phyloP scores from a whole-genome alignment of 2,797 vertebrate species.

The Cuculus canorus region DNA sequence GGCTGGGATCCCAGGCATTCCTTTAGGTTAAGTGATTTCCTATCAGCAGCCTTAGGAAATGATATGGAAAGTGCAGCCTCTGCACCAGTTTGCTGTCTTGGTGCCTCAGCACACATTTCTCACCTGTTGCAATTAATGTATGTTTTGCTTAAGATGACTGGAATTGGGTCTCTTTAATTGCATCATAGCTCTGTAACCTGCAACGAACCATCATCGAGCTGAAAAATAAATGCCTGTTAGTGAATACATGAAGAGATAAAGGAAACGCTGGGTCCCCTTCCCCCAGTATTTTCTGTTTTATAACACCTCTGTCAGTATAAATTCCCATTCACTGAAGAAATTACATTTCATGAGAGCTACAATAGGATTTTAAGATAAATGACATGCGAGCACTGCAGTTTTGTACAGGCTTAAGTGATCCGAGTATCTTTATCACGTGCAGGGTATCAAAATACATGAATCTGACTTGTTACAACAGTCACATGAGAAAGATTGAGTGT shows the following conservation, averaged over 20 bases:
- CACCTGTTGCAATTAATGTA: not conserved
- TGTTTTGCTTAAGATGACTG: not conserved
- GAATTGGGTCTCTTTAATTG: not conserved
- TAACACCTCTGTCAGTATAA: slow-evolving; percentile 55
- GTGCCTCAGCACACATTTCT: not conserved
- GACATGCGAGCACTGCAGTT: slow-evolving; percentile 30
- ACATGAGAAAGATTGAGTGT: not conserved
- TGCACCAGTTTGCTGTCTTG: not conserved
- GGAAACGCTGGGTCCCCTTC: not conserved
- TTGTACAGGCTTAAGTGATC: slow-evolving; percentile 2
- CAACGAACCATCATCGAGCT: not conserved
- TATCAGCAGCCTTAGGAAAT: not conserved
- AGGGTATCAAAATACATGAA: slow-evolving; percentile 18
- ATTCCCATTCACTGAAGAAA: slow-evolving; percentile 46
- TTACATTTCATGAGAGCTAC: slow-evolving; percentile 12
- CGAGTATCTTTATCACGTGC: slow-evolving; percentile 11
- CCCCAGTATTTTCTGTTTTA: slow-evolving; percentile 17
- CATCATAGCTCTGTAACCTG: not conserved
- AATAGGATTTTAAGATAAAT: slow-evolving; percentile 58
- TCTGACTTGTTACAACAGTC: slow-evolving; percentile 28
- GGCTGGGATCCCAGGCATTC: not conserved
- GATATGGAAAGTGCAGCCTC: not conserved
- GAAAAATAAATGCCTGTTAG: not conserved
- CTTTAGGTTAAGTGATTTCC: not conserved
- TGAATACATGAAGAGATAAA: not conserved